These are phyloP conservation scores for Thalassaphorura encarpata DNA, from an alignment of 1,140 invertebrate species.

Conservation along the genomic window DNA sequence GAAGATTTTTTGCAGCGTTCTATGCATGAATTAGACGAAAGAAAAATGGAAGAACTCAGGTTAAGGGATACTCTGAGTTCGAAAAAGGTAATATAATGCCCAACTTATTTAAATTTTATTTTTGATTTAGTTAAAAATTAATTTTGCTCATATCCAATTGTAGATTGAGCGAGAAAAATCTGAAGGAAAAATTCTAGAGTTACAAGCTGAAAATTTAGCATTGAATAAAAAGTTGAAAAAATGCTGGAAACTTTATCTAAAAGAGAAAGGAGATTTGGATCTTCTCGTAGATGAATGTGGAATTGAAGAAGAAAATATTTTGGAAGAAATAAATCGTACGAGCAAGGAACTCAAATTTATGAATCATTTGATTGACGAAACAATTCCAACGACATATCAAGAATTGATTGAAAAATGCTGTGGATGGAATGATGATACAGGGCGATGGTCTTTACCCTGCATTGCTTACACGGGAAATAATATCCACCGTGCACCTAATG, in stretches of 20 bases:
- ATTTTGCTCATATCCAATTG: too few relatives aligned
- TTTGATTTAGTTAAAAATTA: neutral
- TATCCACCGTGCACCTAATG: constrained; percentile 53
- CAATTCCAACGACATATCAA: constrained; percentile 86
- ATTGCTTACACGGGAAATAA: constrained; percentile 99
- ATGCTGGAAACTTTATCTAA: constrained; percentile 67
- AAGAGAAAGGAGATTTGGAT: constrained; percentile 71
- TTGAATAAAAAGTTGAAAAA: constrained; percentile 90
- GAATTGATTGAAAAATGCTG: constrained; percentile 32
- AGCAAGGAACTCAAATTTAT: constrained; percentile 84
- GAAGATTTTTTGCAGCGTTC: constrained; percentile 81
- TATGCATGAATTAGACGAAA: constrained; percentile 75
- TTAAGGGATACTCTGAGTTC: constrained; percentile 68
- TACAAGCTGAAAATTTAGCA: constrained; percentile 86
- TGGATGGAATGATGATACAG: constrained; percentile 67
- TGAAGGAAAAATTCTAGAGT: constrained; percentile 86
- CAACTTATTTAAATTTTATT: neutral
- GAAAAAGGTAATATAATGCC: constrained; percentile 57
- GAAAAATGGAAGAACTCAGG: constrained; percentile 69
- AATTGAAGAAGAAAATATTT: constrained; percentile 86
- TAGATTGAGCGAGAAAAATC: constrained; percentile 84
- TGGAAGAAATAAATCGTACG: constrained; percentile 83
- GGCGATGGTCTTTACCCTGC: constrained; percentile 95
- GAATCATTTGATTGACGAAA: constrained; percentile 68
- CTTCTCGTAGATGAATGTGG: constrained; percentile 91